These are phyloP conservation scores for Nautilus pompilius DNA, from an alignment of 1,140 invertebrate genomes.

Conservation along the genomic window DNA sequence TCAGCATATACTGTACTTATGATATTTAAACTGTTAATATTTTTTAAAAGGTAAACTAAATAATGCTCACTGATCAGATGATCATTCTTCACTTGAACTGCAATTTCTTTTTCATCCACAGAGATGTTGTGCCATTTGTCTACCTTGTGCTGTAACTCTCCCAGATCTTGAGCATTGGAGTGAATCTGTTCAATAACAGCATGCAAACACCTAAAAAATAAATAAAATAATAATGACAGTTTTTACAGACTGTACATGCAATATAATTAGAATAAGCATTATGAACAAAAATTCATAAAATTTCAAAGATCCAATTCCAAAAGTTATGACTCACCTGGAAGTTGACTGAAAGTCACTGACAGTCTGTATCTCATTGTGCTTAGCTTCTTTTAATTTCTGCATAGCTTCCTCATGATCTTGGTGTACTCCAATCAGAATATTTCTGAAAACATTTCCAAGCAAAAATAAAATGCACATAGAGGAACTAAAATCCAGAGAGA, in stretches of 20 bases:
- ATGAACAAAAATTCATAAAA: background rate
- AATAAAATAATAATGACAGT: too few species aligned
- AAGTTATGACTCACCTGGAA: constrained; percentile 26
- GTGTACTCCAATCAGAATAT: constrained; percentile 22
- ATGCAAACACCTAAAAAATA: constrained; percentile 37
- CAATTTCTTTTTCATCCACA: constrained; percentile 48
- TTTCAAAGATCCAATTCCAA: background rate
- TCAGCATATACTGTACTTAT: background rate
- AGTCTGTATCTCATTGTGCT: constrained; percentile 39
- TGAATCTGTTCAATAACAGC: constrained; percentile 47
- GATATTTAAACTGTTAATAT: background rate
- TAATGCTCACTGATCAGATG: constrained; percentile 45
- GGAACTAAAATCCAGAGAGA: too few species aligned
- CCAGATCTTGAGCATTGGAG: constrained; percentile 43
- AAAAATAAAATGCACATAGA: too few species aligned
- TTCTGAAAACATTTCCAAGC: too few species aligned
- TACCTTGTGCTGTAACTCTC: constrained; percentile 41
- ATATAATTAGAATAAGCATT: constrained; percentile 2
- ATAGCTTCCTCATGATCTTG: constrained; percentile 38
- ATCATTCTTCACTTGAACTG: constrained; percentile 44
- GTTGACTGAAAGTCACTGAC: constrained; percentile 37
- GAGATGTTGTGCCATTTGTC: constrained; percentile 39
- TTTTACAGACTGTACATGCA: too few species aligned
- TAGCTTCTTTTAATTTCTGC: constrained; percentile 32
- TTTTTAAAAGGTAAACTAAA: background rate